Evolutionary conservation across 2,888 invertebrate genomes (phyloP), one percentile per base, ranked within the genome.

Genomic region (Netelia virgata): DNA sequence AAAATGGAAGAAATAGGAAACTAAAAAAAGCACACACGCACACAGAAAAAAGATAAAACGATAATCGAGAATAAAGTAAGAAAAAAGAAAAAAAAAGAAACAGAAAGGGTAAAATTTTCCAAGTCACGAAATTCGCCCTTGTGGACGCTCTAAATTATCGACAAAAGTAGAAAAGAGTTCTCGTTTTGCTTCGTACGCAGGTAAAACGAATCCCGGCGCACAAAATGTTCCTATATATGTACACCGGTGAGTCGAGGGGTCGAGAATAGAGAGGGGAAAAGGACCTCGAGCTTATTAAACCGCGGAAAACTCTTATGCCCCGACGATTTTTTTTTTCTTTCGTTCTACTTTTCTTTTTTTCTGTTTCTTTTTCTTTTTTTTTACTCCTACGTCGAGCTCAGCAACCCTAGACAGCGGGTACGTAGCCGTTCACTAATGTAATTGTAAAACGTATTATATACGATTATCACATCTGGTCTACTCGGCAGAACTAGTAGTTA

Each of bases 401-500:
- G n/a, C 76, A 23, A 61, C 47, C 23, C 70, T 43, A 57, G 55
- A 20, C 47, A 10, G 41, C 41, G 57, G 68, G 63, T 69, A 79
- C 28, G 28, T 28, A 28, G 28, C 36, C 64, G 59, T 14, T 64
- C 76, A 68, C 81, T 85, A 86, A 86, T 86, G 85, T 85, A 86
- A 86, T 86, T 86, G 78, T 83, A 78, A 85, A 85, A 85, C 83
- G 86, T 81, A 82, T 85, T 86, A 85, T 47, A 47, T 47, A 47
- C 79, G 83, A 85, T 85, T 85, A 85, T 86, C 84, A 77, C 78
- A 77, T 77, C 76, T 68, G 64, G 68, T 69, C 36, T 70, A 28
- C 50, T 23, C 50, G 41, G 57, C 41, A 66, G 55, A 57, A 69
- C 66, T 68, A 28, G 68, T 18, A 16, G 68, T 28, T 41, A 70